Evolutionary conservation across 2,797 vertebrate genomes (phyloP).

Genomic region (Luscinia megarhynchos): DNA sequence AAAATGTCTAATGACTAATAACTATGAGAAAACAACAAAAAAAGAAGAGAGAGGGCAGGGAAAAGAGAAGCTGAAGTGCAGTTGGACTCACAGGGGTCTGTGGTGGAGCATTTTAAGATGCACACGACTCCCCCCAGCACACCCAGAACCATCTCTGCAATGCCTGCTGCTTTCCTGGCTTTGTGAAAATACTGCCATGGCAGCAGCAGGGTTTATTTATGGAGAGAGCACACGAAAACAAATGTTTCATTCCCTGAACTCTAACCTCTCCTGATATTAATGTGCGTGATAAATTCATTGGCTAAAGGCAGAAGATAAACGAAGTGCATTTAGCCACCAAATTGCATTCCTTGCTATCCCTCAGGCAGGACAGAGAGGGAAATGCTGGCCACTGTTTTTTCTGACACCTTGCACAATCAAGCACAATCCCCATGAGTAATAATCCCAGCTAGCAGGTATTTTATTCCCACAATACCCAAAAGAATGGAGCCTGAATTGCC

Average conservation of each 20-base stretch:
- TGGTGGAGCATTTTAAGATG: not conserved
- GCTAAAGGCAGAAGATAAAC: constrained; percentile 52
- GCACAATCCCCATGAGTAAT: not conserved
- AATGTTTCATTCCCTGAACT: constrained; percentile 39
- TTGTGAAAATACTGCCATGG: not conserved
- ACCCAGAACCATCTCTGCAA: not conserved
- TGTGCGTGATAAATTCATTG: constrained; percentile 23
- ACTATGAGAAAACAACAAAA: constrained; percentile 23
- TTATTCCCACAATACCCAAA: not conserved
- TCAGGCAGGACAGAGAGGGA: not conserved
- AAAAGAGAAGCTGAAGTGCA: not conserved
- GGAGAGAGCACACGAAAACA: constrained; percentile 27
- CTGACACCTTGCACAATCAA: not conserved
- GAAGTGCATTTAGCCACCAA: not conserved
- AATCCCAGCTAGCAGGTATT: not conserved
- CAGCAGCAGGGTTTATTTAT: constrained; percentile 55
- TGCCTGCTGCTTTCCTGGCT: not conserved
- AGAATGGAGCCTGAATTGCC: not conserved
- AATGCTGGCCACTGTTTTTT: not conserved
- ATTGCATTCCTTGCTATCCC: constrained; percentile 5
- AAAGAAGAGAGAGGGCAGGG: not conserved
- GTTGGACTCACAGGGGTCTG: not conserved
- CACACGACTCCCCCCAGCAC: not conserved
- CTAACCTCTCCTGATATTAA: constrained; percentile 58
- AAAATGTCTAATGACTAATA: constrained; percentile 72